Evolutionary conservation across 1,140 invertebrate species (phyloP).

Genomic region (Hirudo medicinalis): DNA sequence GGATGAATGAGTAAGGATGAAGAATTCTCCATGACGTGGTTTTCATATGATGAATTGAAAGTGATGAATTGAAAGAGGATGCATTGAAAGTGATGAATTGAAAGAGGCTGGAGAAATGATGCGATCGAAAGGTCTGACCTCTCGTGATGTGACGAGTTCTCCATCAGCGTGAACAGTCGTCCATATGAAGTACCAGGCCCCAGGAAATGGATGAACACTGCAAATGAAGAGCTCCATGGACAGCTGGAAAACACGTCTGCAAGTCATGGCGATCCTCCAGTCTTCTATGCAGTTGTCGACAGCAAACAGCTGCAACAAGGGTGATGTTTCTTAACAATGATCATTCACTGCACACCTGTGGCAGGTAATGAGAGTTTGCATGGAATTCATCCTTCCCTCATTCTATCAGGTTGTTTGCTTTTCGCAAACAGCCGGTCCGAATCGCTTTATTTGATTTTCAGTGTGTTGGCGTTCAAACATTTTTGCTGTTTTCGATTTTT

Average conservation of each 20-base stretch:
- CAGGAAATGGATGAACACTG: conserved; percentile 37
- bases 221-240: conserved; percentile 34
- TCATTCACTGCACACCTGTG: no score
- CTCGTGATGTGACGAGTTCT: neutral
- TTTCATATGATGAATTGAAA: conserved; percentile 71
- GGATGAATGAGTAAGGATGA: conserved; percentile 90
- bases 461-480: no score
- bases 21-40: conserved; percentile 97
- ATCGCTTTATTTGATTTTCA: no score
- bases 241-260: conserved; percentile 27
- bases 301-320: conserved; percentile 27
- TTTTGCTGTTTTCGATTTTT: no score
- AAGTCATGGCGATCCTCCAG: conserved; percentile 33
- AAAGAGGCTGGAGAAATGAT: conserved; percentile 34
- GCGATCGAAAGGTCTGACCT: conserved; percentile 32
- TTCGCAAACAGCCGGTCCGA: no score
- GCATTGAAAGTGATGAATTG: conserved; percentile 35
- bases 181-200: conserved; percentile 25
- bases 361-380: no score
- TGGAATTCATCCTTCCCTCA: no score
- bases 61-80: conserved; percentile 34
- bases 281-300: conserved; percentile 38
- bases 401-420: no score
- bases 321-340: no score
- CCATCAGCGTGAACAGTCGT: conserved; percentile 14